A percentile compares a stretch with the other conserved stretches of the same genome.
Conservation (phyloP, 1,140 invertebrate species). For the Hyles euphorbiae region DNA sequence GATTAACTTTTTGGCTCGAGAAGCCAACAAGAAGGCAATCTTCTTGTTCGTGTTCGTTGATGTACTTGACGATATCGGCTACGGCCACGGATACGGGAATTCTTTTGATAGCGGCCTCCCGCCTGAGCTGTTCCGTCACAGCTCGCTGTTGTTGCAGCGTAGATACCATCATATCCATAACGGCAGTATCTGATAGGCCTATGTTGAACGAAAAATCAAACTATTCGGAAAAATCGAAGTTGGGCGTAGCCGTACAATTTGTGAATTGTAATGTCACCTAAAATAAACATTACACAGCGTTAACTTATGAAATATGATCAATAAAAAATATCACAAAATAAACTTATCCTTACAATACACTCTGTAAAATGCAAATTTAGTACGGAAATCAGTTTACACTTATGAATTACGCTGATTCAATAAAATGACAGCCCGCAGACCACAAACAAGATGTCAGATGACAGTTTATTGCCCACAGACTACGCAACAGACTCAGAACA, state of each 20-base stretch:
- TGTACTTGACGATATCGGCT: slow-evolving; percentile 95
- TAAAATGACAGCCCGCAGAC: no score
- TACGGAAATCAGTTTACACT: no score
- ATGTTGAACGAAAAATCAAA: slow-evolving; percentile 73
- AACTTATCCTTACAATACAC: no score
- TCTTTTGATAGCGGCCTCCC: slow-evolving; percentile 93
- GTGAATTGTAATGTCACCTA: slow-evolving; percentile 24
- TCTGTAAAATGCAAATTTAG: no score
- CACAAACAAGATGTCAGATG: no score
- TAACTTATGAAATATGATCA: neutral
- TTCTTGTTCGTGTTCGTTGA: slow-evolving; percentile 94
- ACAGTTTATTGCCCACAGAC: no score
- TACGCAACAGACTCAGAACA: no score
- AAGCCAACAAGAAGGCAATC: slow-evolving; percentile 97
- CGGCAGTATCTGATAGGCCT: slow-evolving; percentile 88
- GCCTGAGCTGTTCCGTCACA: slow-evolving; percentile 93
- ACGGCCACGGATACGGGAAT: slow-evolving; percentile 92
- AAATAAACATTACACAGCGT: slow-evolving; percentile 11
- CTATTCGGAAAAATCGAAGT: slow-evolving; percentile 35
- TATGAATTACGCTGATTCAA: no score
- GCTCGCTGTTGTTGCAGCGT: slow-evolving; percentile 93
- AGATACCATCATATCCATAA: slow-evolving; percentile 94
- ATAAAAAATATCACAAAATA: no score
- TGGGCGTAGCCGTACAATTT: slow-evolving; percentile 57
- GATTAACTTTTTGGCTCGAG: slow-evolving; percentile 96